A percentile compares a stretch with the other conserved stretches of the same genome.
Conservation (phyloP, 2,888 invertebrate species). For the Diaphora mendica region DNA sequence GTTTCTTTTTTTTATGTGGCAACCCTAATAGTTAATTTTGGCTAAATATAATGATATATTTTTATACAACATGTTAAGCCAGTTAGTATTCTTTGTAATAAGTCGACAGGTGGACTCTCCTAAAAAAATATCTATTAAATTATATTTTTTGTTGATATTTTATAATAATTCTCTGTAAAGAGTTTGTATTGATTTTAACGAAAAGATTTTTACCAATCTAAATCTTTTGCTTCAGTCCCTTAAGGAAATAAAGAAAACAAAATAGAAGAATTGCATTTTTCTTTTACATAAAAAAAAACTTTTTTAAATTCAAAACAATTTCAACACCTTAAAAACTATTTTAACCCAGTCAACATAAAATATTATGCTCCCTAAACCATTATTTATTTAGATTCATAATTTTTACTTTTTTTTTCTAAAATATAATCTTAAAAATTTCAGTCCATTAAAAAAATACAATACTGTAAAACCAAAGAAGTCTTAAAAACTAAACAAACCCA, state of each 20-base stretch:
- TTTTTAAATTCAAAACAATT: not conserved
- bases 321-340: not conserved
- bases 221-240: not conserved
- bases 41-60: not conserved
- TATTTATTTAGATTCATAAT: not conserved
- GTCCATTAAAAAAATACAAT: not conserved
- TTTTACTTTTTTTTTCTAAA: not conserved
- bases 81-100: not conserved
- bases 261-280: not conserved
- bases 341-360: not conserved
- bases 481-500: not conserved
- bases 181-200: not conserved
- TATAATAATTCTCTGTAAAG: not conserved
- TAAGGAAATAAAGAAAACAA: not conserved
- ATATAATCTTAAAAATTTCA: not conserved
- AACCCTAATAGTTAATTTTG: not conserved
- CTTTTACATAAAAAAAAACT: not conserved
- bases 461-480: not conserved
- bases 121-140: not conserved
- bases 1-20: not conserved
- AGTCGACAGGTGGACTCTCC: not conserved
- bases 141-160: not conserved
- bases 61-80: not conserved
- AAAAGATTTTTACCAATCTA: not conserved
- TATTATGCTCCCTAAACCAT: not conserved